A percentile compares a stretch with the other conserved stretches of the same genome.
These are phyloP conservation scores for Eremobia ochroleuca DNA, from an alignment of 2,888 invertebrate genomes.

Conservation along the genomic window DNA sequence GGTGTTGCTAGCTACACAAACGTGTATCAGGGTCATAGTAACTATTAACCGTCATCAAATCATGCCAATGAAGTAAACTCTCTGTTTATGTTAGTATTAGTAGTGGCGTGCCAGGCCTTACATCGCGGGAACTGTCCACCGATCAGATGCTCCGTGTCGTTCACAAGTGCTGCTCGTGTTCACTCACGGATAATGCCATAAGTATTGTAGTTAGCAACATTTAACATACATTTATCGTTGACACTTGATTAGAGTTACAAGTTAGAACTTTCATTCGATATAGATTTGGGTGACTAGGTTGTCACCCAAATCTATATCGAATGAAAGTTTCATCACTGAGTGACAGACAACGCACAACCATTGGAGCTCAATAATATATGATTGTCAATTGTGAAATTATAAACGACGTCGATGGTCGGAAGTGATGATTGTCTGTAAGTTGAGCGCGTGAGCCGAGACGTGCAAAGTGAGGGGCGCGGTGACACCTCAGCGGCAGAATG, in stretches of 20 bases:
- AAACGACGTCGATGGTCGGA: slow-evolving; percentile 2
- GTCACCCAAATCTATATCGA: not conserved
- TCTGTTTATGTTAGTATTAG: not conserved
- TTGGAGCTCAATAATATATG: not conserved
- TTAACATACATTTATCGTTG: not conserved
- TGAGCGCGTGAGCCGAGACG: slow-evolving; percentile 15
- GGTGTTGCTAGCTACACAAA: not conserved
- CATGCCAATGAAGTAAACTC: not conserved
- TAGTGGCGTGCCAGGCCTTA: not conserved
- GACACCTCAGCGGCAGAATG: not conserved
- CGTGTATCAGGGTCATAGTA: not conserved
- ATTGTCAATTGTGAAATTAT: not conserved
- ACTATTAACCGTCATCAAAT: not conserved
- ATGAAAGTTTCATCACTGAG: not conserved
- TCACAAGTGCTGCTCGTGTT: not conserved
- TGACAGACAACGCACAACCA: not conserved
- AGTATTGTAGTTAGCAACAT: not conserved
- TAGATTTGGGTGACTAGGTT: no score
- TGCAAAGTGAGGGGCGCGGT: not conserved
- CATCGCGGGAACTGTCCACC: not conserved
- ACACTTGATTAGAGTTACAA: not conserved
- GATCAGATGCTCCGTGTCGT: not conserved
- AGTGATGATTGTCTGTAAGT: slow-evolving; percentile 2
- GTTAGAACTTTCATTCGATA: not conserved
- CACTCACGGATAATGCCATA: not conserved